Base-by-base conservation (phyloP, 2,113 vertebrate genomes). In the Zeus faber region DNA sequence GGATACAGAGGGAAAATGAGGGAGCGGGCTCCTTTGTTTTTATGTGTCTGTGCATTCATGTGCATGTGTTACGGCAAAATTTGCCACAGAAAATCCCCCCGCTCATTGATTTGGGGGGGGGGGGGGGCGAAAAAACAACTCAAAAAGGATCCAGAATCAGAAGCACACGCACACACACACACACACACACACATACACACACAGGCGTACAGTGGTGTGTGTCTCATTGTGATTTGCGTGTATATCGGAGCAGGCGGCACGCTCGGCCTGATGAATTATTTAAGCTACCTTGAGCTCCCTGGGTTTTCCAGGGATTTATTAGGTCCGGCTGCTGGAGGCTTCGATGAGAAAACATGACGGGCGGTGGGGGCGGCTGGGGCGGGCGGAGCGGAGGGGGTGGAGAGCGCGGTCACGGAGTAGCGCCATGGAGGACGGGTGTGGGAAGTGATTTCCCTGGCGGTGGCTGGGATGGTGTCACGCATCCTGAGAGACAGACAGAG, bases 181-280 rank as follows among this genome's bases (percentile, higher is more conserved):
- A 24, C 16, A 37, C 61, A 60, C 13, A 37, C 51, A 53, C 63
- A 62, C 57, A 41, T 24, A 24, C 64, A 80, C 65, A 75, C 64
- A 62, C 29, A 18, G 49, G 65, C 56, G 49, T 63, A 54, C 44
- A 53, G 73, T 58, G 55, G 54, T 76, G 49, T 68, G 67, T 79
- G 48, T 76, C 65, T 81, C 71, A 63, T 72, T 76, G 65, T 76
- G 62, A 83, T 81, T 71, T 83, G 70, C 70, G 68, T 78, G 77
- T 79, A 68, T 77, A 73, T 81, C 79, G 74, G 65, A 65, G 60
- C 75, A 82, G 65, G 31, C 63, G 68, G 64, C 63, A 59, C 60
- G 67, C 76, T 76, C 76, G 60, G 57, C 70, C 72, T 77, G 68
- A 83, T 86, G 72, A 85, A 86, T 83, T 86, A 86, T 86, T 86